Base-by-base conservation (phyloP, 2,797 vertebrate species). In the Eulemur coronatus region DNA sequence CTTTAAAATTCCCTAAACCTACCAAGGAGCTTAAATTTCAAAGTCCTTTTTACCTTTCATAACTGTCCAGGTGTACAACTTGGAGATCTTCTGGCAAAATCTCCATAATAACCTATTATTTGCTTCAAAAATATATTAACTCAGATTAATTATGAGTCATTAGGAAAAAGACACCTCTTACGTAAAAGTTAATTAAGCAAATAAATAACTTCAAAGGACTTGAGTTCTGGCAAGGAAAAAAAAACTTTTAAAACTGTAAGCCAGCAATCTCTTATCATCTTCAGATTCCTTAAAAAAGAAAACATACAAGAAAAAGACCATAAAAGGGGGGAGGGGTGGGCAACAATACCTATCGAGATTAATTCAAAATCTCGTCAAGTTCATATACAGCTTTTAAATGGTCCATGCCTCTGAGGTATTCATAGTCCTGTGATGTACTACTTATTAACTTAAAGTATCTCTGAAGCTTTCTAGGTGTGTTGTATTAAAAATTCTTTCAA, bases 191-290 rank as follows among this genome's bases (percentile, higher is more conserved):
- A 84, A 57, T 82, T 89, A 94, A 92, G 24, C 84, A 95, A 90
- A 81, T 96, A 95, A 90, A 81, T 96, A 96, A 92, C 22, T 57
- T 92, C 89, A 89, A 94, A 95, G 30, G 28, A 97, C 12, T 55
- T 87, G 33, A 89, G 41, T 92, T 84, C 57, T 48, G 33, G 50
- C 24, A 28, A 28, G 84, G 88, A 52, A 79, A 35, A 70, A 52
- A 92, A 15, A 10, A 5, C 41, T 61, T 89, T 46, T n/a, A 55
- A 78, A 85, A 82, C 15, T 92, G 43, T 84, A 95, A 86, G 20
- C 11, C 28, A 79, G 20, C 26, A 96, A 65, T 73, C 87, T 95
- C 26, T 96, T 92, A 50, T 48, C 20, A 89, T 61, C 46, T 95
- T 95, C 75, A 76, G 61, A 82, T 85, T 95, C 22, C 75, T 35